Evolutionary conservation across 2,797 vertebrate genomes (phyloP), one percentile per base, ranked within the genome.

Genomic region (Huso huso): DNA sequence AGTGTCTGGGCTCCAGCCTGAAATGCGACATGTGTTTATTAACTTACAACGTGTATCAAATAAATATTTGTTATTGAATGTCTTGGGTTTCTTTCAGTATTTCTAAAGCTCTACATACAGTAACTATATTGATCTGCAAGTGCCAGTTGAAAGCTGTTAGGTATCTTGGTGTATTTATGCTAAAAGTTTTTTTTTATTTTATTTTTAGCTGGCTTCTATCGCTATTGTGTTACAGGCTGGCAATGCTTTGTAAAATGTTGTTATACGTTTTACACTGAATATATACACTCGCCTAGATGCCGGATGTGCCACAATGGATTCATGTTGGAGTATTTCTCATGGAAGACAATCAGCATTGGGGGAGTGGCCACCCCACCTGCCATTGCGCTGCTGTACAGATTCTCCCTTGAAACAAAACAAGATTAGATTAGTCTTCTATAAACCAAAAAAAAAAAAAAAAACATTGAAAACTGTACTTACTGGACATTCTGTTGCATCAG

Each of bases 401-500:
- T 90, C 72, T 91, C 89, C 70, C 90, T 92, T 72, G 15, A 61
- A 69, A 67, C 71, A 1, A 0, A 13, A 63, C 65, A 0, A 61
- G 10, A 23, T 67, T 53, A 59, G 4, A 55, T 55, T 50, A 11
- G 23, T 11, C 23, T 18, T 9, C 51, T 9, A 64, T 51, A 49
- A 11, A 6, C 3, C 15, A 59, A 50, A n/a, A 10, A 8, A 49
- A 12, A 9, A 8, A 50, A 10, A 12, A 15, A 6, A 12, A 59
- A 0, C 51, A 8, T 12, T 53, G 12, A n/a, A 10, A 6, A n/a
- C 12, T 7, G 12, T 50, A 7, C 72, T 72, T 63, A 96, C 96
- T 84, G 92, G 65, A 93, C 86, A 18, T 99, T 98, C 80, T 86
- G 86, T 71, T 92, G 88, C 96, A 99, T 96, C 94, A 94, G 98